phyloP scores from a whole-genome alignment of 2,797 vertebrate genomes.

The Naso thynnoides region DNA sequence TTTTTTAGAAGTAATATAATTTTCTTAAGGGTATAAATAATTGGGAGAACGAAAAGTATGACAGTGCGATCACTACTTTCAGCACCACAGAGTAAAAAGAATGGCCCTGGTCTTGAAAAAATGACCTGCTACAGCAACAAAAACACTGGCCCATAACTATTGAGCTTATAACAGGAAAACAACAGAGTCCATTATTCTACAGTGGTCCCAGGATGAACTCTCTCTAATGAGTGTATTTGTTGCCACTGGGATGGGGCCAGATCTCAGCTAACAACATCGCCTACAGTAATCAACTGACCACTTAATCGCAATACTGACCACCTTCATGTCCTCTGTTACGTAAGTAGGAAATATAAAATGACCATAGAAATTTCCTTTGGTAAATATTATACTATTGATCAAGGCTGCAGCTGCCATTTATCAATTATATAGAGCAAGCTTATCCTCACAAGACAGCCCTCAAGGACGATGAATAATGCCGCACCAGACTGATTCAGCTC shows the following conservation, averaged over 20 bases:
- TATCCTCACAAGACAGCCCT: conserved; percentile 33
- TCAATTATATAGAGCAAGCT: conserved; percentile 12
- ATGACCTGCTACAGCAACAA: conserved; percentile 19
- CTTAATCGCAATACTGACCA: conserved; percentile 20
- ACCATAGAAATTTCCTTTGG: neutral
- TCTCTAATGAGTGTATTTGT: conserved; percentile 49
- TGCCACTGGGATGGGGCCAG: conserved; percentile 38
- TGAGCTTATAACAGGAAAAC: conserved; percentile 36
- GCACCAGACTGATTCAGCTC: conserved; percentile 26
- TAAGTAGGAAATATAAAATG: conserved; percentile 17
- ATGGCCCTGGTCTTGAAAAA: conserved; percentile 2
- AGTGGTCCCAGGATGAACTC: conserved; percentile 48
- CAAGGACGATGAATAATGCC: conserved; percentile 52
- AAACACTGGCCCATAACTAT: conserved; percentile 32
- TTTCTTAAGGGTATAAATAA: neutral
- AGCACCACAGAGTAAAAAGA: conserved; percentile 18
- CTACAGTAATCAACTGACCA: conserved; percentile 63
- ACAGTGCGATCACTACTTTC: neutral
- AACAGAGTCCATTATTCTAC: conserved; percentile 46
- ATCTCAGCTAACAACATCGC: conserved; percentile 32
- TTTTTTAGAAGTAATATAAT: neutral
- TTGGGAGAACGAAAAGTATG: neutral
- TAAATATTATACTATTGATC: neutral
- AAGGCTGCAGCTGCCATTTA: neutral
- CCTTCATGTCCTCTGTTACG: conserved; percentile 26